Base-by-base conservation (phyloP, 2,888 invertebrate genomes). In the Mesorhabditis spiculigera region DNA sequence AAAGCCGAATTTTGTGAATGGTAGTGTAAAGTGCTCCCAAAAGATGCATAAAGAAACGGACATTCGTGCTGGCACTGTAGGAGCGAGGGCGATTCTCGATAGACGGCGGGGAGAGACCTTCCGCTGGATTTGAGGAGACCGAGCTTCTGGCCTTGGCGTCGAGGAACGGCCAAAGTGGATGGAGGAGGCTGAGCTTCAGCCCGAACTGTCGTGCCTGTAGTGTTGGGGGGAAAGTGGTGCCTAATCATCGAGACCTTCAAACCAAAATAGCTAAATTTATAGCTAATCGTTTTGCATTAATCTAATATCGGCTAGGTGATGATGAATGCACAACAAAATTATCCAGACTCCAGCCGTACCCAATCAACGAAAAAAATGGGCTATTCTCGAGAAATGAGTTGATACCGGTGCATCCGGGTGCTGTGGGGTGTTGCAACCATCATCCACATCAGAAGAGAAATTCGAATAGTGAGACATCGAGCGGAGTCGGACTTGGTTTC, bases 381-480 rank as follows among this genome's bases (percentile, higher is more conserved):
- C 28, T 28, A 28, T 28, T 28, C 28, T 28, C 28, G 28, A 28
- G 28, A 28, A 28, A 28, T 28, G n/a, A 50, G 8, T 50, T 50
- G n/a, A n/a, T 50, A 50, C 58, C 58, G 58, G 58, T 50, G 58
- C 58, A 50, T 50, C 58, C 10, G 8, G 58, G n/a, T 50, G 58
- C n/a, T 50, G 8, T n/a, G 58, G 58, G 8, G 58, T 13, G 58
- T 50, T 50, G 58, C 8, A n/a, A 50, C n/a, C 58, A 50, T 50
- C 58, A n/a, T n/a, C 58, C 10, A 10, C 8, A 13, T 50, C 58
- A 50, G 58, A 50, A n/a, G 58, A 50, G n/a, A 13, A 50, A 50
- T 50, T 50, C 58, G 58, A 50, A n/a, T 13, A 50, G n/a, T n/a
- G 58, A n/a, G 58, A 50, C 58, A 50, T 50, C 58, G 58, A 50